A percentile compares a stretch with the other conserved stretches of the same genome.
phyloP scores from a whole-genome alignment of 2,113 vertebrate species.

The Delphinapterus leucas region DNA sequence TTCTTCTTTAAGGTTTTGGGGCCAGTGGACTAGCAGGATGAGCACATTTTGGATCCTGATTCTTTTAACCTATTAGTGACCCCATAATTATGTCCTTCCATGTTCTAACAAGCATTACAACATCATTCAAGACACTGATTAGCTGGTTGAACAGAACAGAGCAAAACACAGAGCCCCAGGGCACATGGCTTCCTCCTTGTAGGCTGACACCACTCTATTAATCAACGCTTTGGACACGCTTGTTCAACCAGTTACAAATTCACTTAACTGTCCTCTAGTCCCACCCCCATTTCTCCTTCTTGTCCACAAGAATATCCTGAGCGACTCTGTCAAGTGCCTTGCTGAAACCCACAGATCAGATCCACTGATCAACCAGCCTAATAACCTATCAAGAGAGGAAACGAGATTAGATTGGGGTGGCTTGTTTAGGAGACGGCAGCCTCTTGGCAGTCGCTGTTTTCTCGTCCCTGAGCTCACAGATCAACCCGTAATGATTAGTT shows the following conservation, averaged over 20 bases:
- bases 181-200: neutral
- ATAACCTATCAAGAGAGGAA: constrained; percentile 27
- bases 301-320: constrained; percentile 50
- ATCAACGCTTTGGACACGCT: constrained; percentile 24
- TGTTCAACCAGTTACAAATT: constrained; percentile 46
- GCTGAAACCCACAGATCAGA: constrained; percentile 26
- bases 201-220: neutral
- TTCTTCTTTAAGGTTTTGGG: neutral
- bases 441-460: constrained; percentile 29
- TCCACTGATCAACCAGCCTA: neutral
- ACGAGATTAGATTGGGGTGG: constrained; percentile 37
- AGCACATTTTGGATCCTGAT: neutral
- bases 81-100: accelerated
- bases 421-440: neutral
- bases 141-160: neutral
- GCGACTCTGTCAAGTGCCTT: neutral
- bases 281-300: neutral
- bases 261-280: neutral
- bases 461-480: neutral
- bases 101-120: neutral
- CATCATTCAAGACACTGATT: neutral
- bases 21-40: neutral
- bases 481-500: neutral
- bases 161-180: neutral
- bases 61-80: neutral